Evolutionary conservation across 2,797 vertebrate genomes (phyloP).

Genomic region (Bufotes viridis): DNA sequence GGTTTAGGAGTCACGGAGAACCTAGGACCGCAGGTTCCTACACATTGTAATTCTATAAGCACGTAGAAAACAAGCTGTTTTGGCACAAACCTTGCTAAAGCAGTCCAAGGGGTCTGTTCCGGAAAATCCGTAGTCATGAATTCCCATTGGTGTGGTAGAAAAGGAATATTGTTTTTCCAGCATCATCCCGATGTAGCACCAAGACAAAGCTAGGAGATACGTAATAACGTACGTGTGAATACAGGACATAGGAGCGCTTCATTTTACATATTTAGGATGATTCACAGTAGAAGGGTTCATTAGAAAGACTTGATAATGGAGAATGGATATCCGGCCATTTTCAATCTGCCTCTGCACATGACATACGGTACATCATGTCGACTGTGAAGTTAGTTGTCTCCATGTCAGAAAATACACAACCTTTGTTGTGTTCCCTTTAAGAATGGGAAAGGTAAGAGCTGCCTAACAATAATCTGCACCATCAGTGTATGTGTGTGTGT

Average conservation of each 20-base stretch:
- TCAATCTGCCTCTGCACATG: neutral
- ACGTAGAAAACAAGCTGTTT: neutral
- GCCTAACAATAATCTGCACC: neutral
- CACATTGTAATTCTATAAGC: neutral
- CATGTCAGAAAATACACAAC: neutral
- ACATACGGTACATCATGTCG: neutral
- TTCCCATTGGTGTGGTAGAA: conserved; percentile 76
- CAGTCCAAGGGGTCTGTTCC: conserved; percentile 79
- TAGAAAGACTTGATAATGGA: neutral
- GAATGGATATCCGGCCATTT: neutral
- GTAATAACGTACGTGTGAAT: neutral
- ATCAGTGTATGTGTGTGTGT: neutral
- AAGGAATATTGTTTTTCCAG: conserved; percentile 83
- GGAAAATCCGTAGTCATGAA: conserved; percentile 84
- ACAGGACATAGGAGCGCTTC: neutral
- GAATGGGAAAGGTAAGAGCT: neutral
- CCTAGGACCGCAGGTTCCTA: neutral
- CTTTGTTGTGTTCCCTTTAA: neutral
- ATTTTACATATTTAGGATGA: neutral
- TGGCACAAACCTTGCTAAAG: conserved; percentile 77
- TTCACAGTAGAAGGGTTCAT: neutral
- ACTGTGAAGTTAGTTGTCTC: neutral
- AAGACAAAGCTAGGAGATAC: conserved; percentile 76
- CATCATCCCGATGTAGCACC: conserved; percentile 84
- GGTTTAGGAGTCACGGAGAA: neutral